Evolutionary conservation across 2,797 vertebrate species (phyloP).

Genomic region (Sebastes iracundus): DNA sequence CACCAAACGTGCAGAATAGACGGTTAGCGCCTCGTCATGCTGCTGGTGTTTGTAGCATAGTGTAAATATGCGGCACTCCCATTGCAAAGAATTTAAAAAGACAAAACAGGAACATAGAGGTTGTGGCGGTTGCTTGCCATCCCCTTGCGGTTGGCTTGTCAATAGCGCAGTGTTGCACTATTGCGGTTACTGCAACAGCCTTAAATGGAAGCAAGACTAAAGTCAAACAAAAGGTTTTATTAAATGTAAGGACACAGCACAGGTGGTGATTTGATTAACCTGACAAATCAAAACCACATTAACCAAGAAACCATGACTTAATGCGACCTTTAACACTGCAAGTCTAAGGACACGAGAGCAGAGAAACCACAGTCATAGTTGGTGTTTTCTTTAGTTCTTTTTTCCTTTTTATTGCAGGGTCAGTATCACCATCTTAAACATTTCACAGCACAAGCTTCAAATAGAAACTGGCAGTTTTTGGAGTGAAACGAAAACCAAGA

Average conservation of each 20-base stretch:
- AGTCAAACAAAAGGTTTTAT: not conserved
- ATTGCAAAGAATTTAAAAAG: too few species aligned
- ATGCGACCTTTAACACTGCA: slow-evolving; percentile 1
- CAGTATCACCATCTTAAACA: slow-evolving; percentile 51
- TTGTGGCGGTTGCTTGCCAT: too few species aligned
- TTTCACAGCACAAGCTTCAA: slow-evolving; percentile 54
- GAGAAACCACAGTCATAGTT: slow-evolving; percentile 31
- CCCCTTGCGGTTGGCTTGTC: too few species aligned
- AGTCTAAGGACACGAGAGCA: not conserved
- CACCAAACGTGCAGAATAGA: too few species aligned
- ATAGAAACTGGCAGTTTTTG: slow-evolving; percentile 66
- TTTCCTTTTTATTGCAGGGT: slow-evolving; percentile 21
- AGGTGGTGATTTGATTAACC: slow-evolving; percentile 43
- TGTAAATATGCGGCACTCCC: too few species aligned
- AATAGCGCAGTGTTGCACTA: too few species aligned
- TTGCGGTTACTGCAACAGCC: too few species aligned
- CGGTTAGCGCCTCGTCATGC: too few species aligned
- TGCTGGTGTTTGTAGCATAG: too few species aligned
- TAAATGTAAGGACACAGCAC: not conserved
- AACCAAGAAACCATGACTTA: slow-evolving; percentile 41
- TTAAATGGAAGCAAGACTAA: not conserved
- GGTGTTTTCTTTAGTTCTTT: slow-evolving; percentile 28
- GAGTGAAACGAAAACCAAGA: slow-evolving; percentile 57
- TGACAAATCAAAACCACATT: slow-evolving; percentile 30
- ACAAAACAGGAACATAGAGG: too few species aligned